Percentiles rank a stretch among this genome's conserved stretches.
phyloP scores from a whole-genome alignment of 92 coral and sea anemone genomes.

The Porites divaricata region DNA sequence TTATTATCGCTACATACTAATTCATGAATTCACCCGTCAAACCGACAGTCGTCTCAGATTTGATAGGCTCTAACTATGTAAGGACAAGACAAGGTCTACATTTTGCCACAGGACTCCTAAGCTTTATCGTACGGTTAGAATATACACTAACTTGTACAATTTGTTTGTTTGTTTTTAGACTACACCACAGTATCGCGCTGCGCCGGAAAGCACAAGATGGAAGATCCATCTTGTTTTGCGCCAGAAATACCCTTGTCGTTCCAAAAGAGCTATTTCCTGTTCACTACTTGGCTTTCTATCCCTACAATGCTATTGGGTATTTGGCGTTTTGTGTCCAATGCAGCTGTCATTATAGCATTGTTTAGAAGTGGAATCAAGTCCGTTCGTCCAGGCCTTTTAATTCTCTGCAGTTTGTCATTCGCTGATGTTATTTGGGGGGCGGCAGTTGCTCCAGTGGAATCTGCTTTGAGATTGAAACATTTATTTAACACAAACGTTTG shows the following conservation, averaged over 20 bases:
- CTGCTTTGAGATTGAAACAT: neutral
- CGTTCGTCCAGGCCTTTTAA: conserved; percentile 17
- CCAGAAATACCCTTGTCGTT: neutral
- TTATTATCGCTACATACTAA: no score
- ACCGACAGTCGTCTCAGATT: no score
- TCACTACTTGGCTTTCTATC: neutral
- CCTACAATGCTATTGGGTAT: conserved; percentile 7
- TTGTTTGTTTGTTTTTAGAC: no score
- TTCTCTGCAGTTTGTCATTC: conserved; percentile 7
- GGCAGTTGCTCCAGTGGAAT: neutral
- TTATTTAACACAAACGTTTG: neutral
- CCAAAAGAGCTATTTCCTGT: neutral
- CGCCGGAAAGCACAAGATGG: neutral
- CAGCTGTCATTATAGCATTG: conserved; percentile 1
- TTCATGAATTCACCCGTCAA: no score
- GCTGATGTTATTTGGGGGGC: conserved; percentile 20
- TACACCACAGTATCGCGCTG: no score
- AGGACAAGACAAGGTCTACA: no score
- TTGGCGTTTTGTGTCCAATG: conserved; percentile 12
- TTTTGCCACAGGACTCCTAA: no score
- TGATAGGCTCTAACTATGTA: no score
- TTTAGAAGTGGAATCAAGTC: neutral
- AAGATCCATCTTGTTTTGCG: neutral
- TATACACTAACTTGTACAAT: no score
- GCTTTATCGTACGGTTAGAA: no score